Percentiles rank a stretch among this genome's conserved stretches.
Conservation (phyloP, 2,797 vertebrate genomes). For the Squalus acanthias region DNA sequence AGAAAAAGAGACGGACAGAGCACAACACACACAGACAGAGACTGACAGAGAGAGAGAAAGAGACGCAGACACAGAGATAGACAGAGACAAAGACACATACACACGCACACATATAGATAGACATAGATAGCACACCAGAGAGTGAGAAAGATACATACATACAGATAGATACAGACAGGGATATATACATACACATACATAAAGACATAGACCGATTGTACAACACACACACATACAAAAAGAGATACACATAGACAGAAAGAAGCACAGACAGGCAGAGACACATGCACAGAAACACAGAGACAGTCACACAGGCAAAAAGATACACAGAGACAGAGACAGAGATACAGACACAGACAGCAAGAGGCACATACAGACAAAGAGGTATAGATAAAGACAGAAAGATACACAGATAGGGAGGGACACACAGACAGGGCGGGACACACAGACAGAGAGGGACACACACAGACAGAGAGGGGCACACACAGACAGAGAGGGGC, state of each 20-base stretch:
- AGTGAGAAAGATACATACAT: background rate
- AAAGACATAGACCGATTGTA: background rate
- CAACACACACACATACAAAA: background rate
- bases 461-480: too few species aligned
- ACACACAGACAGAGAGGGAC: too few species aligned
- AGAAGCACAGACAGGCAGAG: background rate
- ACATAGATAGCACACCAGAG: background rate
- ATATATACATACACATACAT: background rate
- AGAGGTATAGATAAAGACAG: background rate
- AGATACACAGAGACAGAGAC: background rate
- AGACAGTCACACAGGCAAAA: too few species aligned
- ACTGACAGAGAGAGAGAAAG: background rate
- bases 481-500: too few species aligned
- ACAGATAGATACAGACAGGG: background rate
- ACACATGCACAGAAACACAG: too few species aligned
- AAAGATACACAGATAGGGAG: background rate
- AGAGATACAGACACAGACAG: background rate
- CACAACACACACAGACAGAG: background rate
- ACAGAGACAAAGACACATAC: background rate
- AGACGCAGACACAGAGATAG: too few species aligned
- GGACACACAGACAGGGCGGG: too few species aligned
- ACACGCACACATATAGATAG: background rate
- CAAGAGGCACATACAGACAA: background rate
- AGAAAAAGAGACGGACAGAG: too few species aligned
- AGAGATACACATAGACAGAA: background rate